phyloP scores from a whole-genome alignment of 1,140 invertebrate species.

The Arion vulgaris region DNA sequence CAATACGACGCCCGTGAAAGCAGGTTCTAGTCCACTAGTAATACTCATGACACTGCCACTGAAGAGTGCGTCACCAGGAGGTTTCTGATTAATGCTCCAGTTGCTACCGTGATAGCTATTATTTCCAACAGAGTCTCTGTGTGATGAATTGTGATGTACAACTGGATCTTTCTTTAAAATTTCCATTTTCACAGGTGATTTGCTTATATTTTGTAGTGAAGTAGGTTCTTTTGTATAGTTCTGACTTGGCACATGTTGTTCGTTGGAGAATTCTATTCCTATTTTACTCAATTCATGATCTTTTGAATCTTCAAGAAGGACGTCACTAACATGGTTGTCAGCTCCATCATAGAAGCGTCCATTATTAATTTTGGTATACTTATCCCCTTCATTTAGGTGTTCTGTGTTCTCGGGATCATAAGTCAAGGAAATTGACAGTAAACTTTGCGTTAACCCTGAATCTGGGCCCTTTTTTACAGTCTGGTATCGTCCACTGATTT shows the following conservation, averaged over 20 bases:
- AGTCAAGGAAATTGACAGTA: neutral
- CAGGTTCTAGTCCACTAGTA: neutral
- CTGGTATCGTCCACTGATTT: neutral
- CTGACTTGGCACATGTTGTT: neutral
- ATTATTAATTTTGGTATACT: neutral
- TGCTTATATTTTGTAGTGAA: neutral
- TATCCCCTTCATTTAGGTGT: neutral
- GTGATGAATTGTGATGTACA: neutral
- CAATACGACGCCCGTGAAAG: neutral
- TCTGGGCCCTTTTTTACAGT: neutral
- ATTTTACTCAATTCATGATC: neutral
- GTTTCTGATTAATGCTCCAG: constrained; percentile 1
- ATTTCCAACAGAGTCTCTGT: neutral
- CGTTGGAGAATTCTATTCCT: neutral
- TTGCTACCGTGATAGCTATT: neutral
- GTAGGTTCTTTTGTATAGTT: neutral
- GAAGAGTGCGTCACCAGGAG: neutral
- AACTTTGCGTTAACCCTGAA: neutral
- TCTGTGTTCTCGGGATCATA: neutral
- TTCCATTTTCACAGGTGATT: neutral
- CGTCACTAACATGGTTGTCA: neutral
- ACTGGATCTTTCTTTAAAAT: neutral
- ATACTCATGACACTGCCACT: neutral
- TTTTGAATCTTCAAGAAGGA: neutral
- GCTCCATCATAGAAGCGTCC: neutral